Evolutionary conservation across 2,797 vertebrate genomes (phyloP), one percentile per base, ranked within the genome.

Genomic region (Poeciliopsis paucimaculata): DNA sequence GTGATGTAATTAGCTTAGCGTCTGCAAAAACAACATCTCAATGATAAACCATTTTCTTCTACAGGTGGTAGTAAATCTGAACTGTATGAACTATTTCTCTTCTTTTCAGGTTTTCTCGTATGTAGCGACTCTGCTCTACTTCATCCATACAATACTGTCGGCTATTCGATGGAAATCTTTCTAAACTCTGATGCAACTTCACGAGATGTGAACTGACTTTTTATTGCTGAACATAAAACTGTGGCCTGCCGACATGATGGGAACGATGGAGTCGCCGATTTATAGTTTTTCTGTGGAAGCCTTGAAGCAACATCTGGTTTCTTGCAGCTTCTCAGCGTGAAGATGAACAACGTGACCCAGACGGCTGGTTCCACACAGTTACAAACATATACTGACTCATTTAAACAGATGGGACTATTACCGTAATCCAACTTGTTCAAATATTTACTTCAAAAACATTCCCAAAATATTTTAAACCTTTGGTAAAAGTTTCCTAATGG

Each of bases 151-250:
- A 60, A 78, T 95, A 84, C 88, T 96, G 76, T 96, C 95, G 0
- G 95, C 94, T 46, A 77, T 94, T 39, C 78, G 95, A 10, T 96
- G 95, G 95, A 96, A 95, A 39, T 87, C 88, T n/a, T 95, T 94
- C 90, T 95, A 91, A 87, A 81, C 2, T 16, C 20, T 41, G 39
- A 41, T 41, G 39, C 39, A 7, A 7, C 31, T n/a, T 39, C 10
- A 20, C 0, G 11, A 60, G 23, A 31, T 2, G 23, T 36, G 1
- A 64, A 73, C 26, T 23, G 64, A 64, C 8, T 57, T 64, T 78
- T 49, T 23, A 10, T 55, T 28, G 53, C 72, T 72, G 64, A 47
- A 45, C 70, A 43, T 77, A 68, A 68, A 51, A 51, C 64, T n/a
- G n/a, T 39, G 41, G 39, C 74, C 7, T 13, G 2, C 34, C n/a